These are phyloP conservation scores for Pseudomyrmex pallidus DNA, from an alignment of 1,140 invertebrate genomes.

Conservation along the genomic window DNA sequence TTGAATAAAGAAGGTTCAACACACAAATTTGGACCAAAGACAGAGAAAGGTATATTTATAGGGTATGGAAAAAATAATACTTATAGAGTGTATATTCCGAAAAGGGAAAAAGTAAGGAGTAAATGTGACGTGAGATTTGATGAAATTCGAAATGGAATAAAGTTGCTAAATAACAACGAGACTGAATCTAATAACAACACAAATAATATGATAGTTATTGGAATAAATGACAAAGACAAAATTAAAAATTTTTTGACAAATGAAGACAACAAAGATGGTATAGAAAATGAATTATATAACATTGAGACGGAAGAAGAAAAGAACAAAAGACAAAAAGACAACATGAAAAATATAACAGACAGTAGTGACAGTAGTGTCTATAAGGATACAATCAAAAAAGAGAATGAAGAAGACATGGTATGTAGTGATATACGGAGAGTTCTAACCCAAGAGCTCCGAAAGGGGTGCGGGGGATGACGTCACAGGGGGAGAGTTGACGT, in stretches of 20 bases:
- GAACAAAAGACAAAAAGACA: not conserved
- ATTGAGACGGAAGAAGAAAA: not conserved
- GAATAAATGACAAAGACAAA: not conserved
- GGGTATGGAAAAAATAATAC: slow-evolving; percentile 6
- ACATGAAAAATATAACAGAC: not conserved
- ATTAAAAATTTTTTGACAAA: too few relatives aligned
- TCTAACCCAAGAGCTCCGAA: too few relatives aligned
- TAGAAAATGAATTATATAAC: not conserved
- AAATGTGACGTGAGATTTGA: slow-evolving; percentile 48
- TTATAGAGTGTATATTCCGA: slow-evolving; percentile 10
- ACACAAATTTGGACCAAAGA: slow-evolving; percentile 4
- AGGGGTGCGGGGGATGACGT: too few relatives aligned
- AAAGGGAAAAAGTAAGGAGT: not conserved
- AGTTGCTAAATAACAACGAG: not conserved
- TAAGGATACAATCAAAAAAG: not conserved
- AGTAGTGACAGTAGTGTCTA: too few relatives aligned
- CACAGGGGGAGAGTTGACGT: too few relatives aligned
- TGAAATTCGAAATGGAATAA: not conserved
- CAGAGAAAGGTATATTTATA: slow-evolving; percentile 15
- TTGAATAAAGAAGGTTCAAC: not conserved
- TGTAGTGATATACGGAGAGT: too few relatives aligned
- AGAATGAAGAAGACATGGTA: too few relatives aligned
- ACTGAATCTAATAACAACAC: not conserved
- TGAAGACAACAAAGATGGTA: not conserved
- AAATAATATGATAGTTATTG: not conserved